Conservation (phyloP, 1,140 invertebrate species). For the Achroia grisella region DNA sequence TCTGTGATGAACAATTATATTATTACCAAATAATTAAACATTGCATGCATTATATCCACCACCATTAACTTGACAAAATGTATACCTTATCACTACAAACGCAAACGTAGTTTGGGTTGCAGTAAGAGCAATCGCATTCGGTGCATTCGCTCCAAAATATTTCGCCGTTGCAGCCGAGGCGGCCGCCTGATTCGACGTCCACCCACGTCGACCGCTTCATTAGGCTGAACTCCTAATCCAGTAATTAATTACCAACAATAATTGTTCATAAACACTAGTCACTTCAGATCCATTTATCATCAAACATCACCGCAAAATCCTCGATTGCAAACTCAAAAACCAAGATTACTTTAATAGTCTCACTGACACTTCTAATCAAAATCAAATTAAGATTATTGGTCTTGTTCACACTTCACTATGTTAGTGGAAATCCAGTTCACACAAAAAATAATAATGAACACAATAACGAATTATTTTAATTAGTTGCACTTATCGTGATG, state of each 20-base stretch:
- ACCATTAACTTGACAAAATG: neutral
- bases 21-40: neutral
- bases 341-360: conserved; percentile 5
- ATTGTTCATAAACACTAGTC: conserved; percentile 17
- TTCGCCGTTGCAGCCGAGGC: conserved; percentile 72
- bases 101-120: conserved; percentile 73
- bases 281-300: conserved; percentile 23
- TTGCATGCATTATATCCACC: neutral
- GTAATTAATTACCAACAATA: conserved; percentile 18
- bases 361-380: conserved; percentile 13
- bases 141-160: conserved; percentile 73
- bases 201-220: conserved; percentile 73
- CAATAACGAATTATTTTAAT: neutral
- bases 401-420: conserved; percentile 3
- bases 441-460: conserved; percentile 1
- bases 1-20: too few species aligned
- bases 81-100: conserved; percentile 73
- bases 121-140: conserved; percentile 70
- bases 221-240: conserved; percentile 38
- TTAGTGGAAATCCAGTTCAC: too few species aligned
- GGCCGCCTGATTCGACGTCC: conserved; percentile 69
- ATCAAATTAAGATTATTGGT: neutral
- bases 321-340: neutral
- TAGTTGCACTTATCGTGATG: neutral
- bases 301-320: conserved; percentile 22